Conservation (phyloP, 2,113 vertebrate genomes). For the Aepyceros melampus region DNA sequence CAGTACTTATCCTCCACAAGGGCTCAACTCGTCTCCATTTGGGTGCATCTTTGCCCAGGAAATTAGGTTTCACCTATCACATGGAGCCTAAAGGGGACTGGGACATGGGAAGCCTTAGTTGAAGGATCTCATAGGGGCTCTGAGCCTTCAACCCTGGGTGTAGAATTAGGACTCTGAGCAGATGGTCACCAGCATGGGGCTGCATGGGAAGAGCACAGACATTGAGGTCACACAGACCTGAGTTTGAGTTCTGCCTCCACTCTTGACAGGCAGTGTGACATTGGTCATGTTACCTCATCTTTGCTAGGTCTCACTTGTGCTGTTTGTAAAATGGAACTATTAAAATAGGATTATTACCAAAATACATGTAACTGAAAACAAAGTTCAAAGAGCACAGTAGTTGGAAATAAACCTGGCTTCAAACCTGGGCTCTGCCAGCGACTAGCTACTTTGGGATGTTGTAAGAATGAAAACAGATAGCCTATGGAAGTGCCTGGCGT, state of each 20-base stretch:
- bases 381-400: not conserved
- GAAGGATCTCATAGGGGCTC: not conserved
- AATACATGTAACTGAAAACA: slow-evolving; percentile 28
- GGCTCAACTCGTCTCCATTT: not conserved
- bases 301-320: not conserved
- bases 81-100: not conserved
- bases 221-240: not conserved
- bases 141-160: not conserved
- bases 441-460: not conserved
- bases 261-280: not conserved
- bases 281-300: slow-evolving; percentile 2
- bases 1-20: not conserved
- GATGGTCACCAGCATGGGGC: not conserved
- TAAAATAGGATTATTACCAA: slow-evolving; percentile 19
- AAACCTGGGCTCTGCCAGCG: not conserved
- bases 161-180: not conserved
- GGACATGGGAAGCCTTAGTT: not conserved
- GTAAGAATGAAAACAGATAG: not conserved
- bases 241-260: not conserved
- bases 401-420: slow-evolving; percentile 20
- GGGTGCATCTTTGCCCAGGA: not conserved
- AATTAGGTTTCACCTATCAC: not conserved
- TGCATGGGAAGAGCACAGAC: not conserved
- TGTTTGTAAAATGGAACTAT: slow-evolving; percentile 15
- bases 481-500: not conserved